Evolutionary conservation across 1,140 invertebrate species (phyloP).

Genomic region (Eubasilissa regina): DNA sequence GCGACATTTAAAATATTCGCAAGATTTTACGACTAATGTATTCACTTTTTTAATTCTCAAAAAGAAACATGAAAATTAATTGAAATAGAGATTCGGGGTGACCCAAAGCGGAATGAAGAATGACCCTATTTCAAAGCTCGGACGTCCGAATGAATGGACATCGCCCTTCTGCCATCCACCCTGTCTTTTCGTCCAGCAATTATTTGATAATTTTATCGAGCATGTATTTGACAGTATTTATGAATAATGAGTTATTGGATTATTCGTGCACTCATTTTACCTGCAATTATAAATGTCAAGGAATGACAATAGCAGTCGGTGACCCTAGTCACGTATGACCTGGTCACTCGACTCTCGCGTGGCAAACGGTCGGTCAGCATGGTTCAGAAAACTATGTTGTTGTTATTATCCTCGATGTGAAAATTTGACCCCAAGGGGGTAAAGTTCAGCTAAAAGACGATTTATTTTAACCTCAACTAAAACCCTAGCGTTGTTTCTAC

Average conservation of each 20-base stretch:
- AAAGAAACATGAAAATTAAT: slow-evolving; percentile 29
- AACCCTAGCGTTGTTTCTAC: too few relatives aligned
- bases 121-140: slow-evolving; percentile 21
- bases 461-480: too few relatives aligned
- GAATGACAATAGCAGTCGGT: neutral
- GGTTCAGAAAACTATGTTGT: neutral
- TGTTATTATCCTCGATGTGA: neutral
- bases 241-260: slow-evolving; percentile 4
- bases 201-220: slow-evolving; percentile 42
- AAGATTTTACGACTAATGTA: neutral
- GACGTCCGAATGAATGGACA: neutral
- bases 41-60: neutral
- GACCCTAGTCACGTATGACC: slow-evolving; percentile 6
- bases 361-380: neutral
- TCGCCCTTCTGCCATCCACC: neutral
- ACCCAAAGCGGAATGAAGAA: slow-evolving; percentile 40
- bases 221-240: slow-evolving; percentile 5
- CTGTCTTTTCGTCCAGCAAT: slow-evolving; percentile 18
- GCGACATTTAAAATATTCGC: neutral
- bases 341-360: slow-evolving; percentile 23
- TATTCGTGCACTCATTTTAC: slow-evolving; percentile 13
- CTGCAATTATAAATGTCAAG: slow-evolving; percentile 30
- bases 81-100: slow-evolving; percentile 24
- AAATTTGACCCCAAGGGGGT: neutral
- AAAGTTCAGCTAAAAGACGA: too few relatives aligned